Conservation (phyloP, 1,140 invertebrate species). For the Pissodes strobi region DNA sequence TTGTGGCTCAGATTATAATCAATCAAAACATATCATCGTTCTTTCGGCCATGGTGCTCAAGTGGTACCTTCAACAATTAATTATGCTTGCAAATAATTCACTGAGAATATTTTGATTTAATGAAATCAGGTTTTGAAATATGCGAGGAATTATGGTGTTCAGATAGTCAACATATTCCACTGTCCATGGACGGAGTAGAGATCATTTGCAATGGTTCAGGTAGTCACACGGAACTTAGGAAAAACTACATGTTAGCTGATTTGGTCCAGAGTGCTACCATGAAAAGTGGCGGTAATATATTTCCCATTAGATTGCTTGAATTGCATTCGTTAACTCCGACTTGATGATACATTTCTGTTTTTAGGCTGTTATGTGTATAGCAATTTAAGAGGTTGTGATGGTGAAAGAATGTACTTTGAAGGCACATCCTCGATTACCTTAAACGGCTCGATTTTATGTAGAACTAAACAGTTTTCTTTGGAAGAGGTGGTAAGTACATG, state of each 20-base stretch:
- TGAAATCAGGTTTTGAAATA: conserved; percentile 92
- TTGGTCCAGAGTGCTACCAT: conserved; percentile 88
- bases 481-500: conserved; percentile 87
- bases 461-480: conserved; percentile 87
- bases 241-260: conserved; percentile 86
- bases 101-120: no score
- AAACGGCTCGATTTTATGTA: conserved; percentile 86
- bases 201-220: conserved; percentile 88
- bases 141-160: conserved; percentile 99
- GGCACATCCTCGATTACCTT: conserved; percentile 90
- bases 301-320: background rate
- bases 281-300: conserved; percentile 75
- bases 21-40: no score
- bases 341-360: background rate
- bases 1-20: no score
- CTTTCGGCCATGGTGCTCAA: no score
- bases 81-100: no score
- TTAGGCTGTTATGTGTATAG: conserved; percentile 90
- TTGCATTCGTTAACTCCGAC: background rate
- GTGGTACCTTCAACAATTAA: no score
- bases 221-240: conserved; percentile 92
- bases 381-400: conserved; percentile 96
- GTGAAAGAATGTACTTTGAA: conserved; percentile 92
- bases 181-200: conserved; percentile 92
- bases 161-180: conserved; percentile 82